phyloP scores from a whole-genome alignment of 2,113 vertebrate genomes.

The Menura novaehollandiae region DNA sequence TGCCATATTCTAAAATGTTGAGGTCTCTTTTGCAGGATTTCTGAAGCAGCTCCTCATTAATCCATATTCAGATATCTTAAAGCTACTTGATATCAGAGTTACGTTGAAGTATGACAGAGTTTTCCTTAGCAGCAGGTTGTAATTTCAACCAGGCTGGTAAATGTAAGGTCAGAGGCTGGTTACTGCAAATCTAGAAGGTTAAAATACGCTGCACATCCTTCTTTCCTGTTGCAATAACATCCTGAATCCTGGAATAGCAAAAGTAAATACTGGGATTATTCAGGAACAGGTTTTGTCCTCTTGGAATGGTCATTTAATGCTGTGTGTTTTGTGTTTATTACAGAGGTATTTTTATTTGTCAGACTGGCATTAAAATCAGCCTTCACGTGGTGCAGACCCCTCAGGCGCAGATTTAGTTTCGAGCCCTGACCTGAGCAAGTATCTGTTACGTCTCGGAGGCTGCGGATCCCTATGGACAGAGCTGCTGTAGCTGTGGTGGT shows the following conservation, averaged over 20 bases:
- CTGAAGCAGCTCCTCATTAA: conserved; percentile 39
- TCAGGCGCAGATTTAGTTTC: conserved; percentile 26
- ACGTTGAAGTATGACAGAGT: conserved; percentile 57
- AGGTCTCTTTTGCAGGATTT: conserved; percentile 17
- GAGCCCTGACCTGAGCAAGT: neutral
- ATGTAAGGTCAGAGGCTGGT: conserved; percentile 46
- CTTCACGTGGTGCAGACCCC: neutral
- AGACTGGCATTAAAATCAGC: neutral
- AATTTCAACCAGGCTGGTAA: conserved; percentile 66
- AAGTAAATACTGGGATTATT: neutral
- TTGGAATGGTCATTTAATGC: conserved; percentile 23
- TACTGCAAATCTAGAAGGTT: conserved; percentile 48
- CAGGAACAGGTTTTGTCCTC: neutral
- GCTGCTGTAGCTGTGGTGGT: neutral
- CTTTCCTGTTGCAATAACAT: neutral
- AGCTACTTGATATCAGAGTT: conserved; percentile 48
- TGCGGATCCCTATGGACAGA: neutral
- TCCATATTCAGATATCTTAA: conserved; percentile 35
- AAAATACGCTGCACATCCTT: neutral
- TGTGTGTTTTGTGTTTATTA: conserved; percentile 25
- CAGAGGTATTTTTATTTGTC: neutral
- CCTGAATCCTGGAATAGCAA: conserved; percentile 6
- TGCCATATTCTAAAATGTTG: neutral
- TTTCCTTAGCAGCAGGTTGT: conserved; percentile 69
- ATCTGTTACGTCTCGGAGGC: neutral